A percentile compares a stretch with the other conserved stretches of the same genome.
Evolutionary conservation across 2,797 vertebrate species (phyloP).

Genomic region (Rhodeus uyekii): DNA sequence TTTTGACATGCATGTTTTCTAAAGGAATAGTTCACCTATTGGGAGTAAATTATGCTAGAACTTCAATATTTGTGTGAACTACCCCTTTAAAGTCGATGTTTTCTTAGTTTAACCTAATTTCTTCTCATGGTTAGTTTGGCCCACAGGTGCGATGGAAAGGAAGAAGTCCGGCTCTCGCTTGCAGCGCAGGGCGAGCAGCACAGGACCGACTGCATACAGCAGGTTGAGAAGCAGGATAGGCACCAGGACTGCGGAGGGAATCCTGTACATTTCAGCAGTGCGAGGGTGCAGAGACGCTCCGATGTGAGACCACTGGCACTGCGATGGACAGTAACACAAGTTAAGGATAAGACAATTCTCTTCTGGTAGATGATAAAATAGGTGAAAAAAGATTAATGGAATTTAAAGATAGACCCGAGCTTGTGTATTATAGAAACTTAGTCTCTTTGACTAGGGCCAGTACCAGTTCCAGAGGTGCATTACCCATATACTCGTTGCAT

Average conservation of each 20-base stretch:
- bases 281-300: conserved; percentile 84
- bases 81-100: background rate
- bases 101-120: conserved; percentile 62
- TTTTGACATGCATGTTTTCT: background rate
- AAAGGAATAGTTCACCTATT: background rate
- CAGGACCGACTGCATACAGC: conserved; percentile 75
- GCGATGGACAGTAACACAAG: conserved; percentile 22
- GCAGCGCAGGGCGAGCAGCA: conserved; percentile 82
- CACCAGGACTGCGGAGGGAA: conserved; percentile 76
- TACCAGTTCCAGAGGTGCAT: background rate
- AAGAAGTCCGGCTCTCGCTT: conserved; percentile 80
- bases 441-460: background rate
- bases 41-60: background rate
- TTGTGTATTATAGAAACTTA: background rate
- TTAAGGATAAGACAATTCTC: background rate
- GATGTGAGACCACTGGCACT: conserved; percentile 89
- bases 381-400: background rate
- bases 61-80: background rate
- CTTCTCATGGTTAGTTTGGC: conserved; percentile 68
- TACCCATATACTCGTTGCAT: background rate
- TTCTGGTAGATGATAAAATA: background rate
- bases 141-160: conserved; percentile 54
- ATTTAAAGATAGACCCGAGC: background rate
- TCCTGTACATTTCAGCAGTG: conserved; percentile 83
- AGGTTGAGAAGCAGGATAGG: conserved; percentile 77